Evolutionary conservation across 2,888 invertebrate genomes (phyloP), one percentile per base, ranked within the genome.

Genomic region (Choristoneura rosaceana): DNA sequence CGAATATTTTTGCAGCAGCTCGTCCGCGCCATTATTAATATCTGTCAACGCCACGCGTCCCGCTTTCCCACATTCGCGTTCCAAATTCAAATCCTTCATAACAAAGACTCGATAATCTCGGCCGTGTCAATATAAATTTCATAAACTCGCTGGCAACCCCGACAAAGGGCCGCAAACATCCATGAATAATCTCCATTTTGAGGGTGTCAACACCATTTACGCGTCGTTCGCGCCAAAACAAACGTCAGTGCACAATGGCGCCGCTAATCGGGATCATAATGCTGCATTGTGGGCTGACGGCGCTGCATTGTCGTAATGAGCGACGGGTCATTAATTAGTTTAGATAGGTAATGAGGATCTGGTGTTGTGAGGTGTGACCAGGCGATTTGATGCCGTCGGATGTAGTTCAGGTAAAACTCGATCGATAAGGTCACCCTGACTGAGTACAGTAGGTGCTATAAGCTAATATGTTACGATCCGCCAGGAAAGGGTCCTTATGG

Each of bases 131-230:
- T 90, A 90, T 91, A 91, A 91, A 91, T 91, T 91, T 92, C 91
- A 91, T 91, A 92, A 91, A 91, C 90, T 90, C 89, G 77, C 85
- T 78, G 87, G 84, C 86, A 88, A 86, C 89, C 86, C 89, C 84
- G 84, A 91, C 91, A 90, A 91, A 84, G 87, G 87, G 81, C 83
- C 85, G 87, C 90, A 90, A 91, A 91, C 90, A 89, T 90, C 91
- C 91, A 92, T 92, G 92, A 92, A 92, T 92, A 92, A 92, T 92
- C 91, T 90, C 89, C 88, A 90, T 91, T 90, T 89, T 90, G 91
- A 88, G 90, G 91, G 91, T 90, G 92, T 92, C 92, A 92, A 90
- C 91, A 89, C 87, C 92, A 91, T 87, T 86, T 85, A 83, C 82
- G 60, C 38, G 67, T 14, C 84, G 86, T 85, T 87, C 86, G 86